Evolutionary conservation across 2,797 vertebrate species (phyloP).

Genomic region (Anabacerthia variegaticeps): DNA sequence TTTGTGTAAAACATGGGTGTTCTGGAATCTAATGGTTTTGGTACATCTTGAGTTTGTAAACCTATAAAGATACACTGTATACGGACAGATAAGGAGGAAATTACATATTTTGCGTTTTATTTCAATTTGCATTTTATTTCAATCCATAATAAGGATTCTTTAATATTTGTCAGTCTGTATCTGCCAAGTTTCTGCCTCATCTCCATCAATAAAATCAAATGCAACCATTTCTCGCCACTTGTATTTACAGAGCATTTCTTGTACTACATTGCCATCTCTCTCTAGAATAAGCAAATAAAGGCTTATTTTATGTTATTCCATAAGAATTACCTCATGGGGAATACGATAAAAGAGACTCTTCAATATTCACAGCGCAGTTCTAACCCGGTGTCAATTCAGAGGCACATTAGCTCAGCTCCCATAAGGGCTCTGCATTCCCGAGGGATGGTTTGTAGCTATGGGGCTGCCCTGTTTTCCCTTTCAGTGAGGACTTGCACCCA

Average conservation of each 20-base stretch:
- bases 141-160: background rate
- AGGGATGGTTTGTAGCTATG: background rate
- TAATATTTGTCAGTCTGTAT: background rate
- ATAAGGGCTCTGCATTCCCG: background rate
- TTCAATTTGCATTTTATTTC: background rate
- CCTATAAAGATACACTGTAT: background rate
- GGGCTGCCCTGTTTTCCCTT: background rate
- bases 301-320: background rate
- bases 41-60: background rate
- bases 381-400: background rate
- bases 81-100: background rate
- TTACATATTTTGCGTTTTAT: background rate
- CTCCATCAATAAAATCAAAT: background rate
- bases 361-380: background rate
- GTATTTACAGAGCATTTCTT: background rate
- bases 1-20: background rate
- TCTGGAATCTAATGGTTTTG: background rate
- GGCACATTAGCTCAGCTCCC: background rate
- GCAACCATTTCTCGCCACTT: background rate
- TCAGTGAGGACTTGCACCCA: background rate
- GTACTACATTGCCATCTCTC: background rate
- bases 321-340: background rate
- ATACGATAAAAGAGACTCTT: background rate
- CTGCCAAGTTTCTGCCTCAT: background rate
- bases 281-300: slow-evolving; percentile 5